These are phyloP conservation scores for Micoletzkya japonica DNA, from an alignment of 2,888 invertebrate species.

Conservation along the genomic window DNA sequence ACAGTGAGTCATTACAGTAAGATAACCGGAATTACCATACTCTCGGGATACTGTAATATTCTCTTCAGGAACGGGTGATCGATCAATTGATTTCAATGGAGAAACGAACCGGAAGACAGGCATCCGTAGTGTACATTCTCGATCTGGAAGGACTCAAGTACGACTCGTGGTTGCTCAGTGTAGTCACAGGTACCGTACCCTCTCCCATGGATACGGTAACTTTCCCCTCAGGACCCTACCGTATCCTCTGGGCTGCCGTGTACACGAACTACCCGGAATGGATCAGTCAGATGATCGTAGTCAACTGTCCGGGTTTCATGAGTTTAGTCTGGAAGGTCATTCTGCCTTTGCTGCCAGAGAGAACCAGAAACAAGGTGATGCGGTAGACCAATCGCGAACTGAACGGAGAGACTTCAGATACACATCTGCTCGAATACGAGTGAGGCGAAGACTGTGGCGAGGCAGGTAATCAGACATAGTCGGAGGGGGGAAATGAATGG, in stretches of 20 bases:
- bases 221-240: conserved; percentile 42
- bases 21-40: not conserved
- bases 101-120: conserved; percentile 39
- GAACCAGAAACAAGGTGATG: conserved; percentile 50
- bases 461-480: conserved; percentile 1
- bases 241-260: conserved; percentile 53
- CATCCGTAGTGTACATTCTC: conserved; percentile 49
- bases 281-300: conserved; percentile 47
- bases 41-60: not conserved
- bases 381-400: not conserved
- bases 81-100: conserved; percentile 51
- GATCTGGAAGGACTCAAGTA: conserved; percentile 53
- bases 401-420: not conserved
- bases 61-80: conserved; percentile 50
- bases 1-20: too few relatives aligned
- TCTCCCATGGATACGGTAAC: too few relatives aligned
- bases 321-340: conserved; percentile 53
- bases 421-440: conserved; percentile 16
- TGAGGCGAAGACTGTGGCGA: conserved; percentile 7
- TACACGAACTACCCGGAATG: conserved; percentile 56
- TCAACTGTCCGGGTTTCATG: conserved; percentile 54
- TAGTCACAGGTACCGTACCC: conserved; percentile 43
- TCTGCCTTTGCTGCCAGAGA: conserved; percentile 51
- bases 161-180: conserved; percentile 46
- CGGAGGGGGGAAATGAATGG: not conserved